Evolutionary conservation across 2,797 vertebrate genomes (phyloP), one percentile per base, ranked within the genome.

Genomic region (Schizopygopsis pylzovi): DNA sequence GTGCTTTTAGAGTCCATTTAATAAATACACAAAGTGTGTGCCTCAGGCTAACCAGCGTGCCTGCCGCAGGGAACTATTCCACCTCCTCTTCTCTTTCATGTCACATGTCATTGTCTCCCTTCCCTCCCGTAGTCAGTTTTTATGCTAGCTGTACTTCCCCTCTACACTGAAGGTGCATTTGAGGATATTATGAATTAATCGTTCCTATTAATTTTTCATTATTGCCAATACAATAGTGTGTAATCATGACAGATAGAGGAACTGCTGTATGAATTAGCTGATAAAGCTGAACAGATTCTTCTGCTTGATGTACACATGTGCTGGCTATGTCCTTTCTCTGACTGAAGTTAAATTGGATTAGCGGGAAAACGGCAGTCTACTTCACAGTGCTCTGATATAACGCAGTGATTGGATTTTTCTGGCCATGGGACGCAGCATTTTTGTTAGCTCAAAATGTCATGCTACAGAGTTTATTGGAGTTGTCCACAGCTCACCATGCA

Each of bases 1-100:
- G 89, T 85, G 88, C 89, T 92, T 94, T 94, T 93, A 92, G 92
- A 86, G 85, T 92, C 88, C 88, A 91, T 93, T 93, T 93, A 93
- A 92, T 91, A 92, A 93, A 92, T 86, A 92, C 89, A 87, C 87
- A 88, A 84, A 87, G 90, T 89, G 86, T 83, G 43, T 87, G 93
- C 93, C 92, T 7, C 84, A 87, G 92, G 94, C 91, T 41, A 90
- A 86, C 85, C 89, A 89, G 87, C 88, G 79, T 77, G 59, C 70
- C 88, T 85, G 79, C 61, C 86, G 83, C 87, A 61, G 39, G 85
- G 84, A 83, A 91, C 33, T 63, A 52, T 76, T 82, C 75, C 75
- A 63, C 86, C 83, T 87, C 28, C 9, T 83, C 5, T 72, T 81
- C 82, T 84, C 89, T 82, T 81, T 89, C 47, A 25, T 45, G 72